Base-by-base conservation (phyloP, 2,888 invertebrate genomes). In the Onthophagus sagittarius region DNA sequence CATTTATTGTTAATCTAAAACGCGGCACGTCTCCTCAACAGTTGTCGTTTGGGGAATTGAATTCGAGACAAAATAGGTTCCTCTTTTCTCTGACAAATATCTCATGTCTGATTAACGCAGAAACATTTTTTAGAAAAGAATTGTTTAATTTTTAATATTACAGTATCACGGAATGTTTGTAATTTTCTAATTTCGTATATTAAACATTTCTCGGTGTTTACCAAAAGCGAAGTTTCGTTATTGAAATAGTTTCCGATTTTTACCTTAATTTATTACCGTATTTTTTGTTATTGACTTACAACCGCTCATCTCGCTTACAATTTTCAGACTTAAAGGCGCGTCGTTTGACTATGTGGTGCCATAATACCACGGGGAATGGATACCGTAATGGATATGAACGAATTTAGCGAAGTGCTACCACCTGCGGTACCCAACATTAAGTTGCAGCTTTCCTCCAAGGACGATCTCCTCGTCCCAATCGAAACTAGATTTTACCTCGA, bases 321-420 rank as follows among this genome's bases (percentile, higher is more conserved):
- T 53, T 53, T 53, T 53, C 39, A 53, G 31, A 67, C 64, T 2
- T 23, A 32, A 67, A 23, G 67, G 67, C 31, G 31, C 23, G 67
- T n/a, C n/a, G 32, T 67, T 31, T 67, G 67, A 67, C 67, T 67
- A 32, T 32, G 67, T 11, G 11, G 39, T 53, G 31, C 67, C 32
- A n/a, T 67, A 67, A 15, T 15, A 23, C 32, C 32, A n/a, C 32
- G n/a, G 31, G 67, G 32, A 67, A 23, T 67, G 67, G 67, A 31
- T 67, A 23, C 67, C 9, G 23, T 67, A 67, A 67, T 67, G 67
- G 67, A 67, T 67, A 67, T 67, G 67, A 67, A 67, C 67, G 67
- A 67, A 67, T 67, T 67, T 67, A 67, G 67, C 31, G 32, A n/a
- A 67, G 67, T 67, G 67, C 31, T 32, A 23, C 67, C 67, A 67